Conservation (phyloP, 2,113 vertebrate species). For the Dromiciops gliroides region DNA sequence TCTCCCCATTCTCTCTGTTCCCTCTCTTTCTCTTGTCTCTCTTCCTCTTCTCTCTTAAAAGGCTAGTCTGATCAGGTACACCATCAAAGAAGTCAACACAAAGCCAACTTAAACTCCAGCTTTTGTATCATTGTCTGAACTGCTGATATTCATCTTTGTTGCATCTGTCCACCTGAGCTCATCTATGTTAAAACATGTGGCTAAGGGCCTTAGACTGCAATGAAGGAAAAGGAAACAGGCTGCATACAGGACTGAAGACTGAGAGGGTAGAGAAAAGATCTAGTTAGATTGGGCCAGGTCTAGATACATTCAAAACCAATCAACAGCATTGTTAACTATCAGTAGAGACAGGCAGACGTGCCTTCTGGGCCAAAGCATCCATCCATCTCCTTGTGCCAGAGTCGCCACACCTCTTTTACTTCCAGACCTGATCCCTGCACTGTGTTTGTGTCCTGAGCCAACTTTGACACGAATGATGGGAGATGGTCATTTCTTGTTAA, state of each 20-base stretch:
- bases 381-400: neutral
- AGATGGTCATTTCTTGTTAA: neutral
- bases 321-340: neutral
- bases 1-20: neutral
- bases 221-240: neutral
- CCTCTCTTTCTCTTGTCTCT: neutral
- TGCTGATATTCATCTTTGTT: neutral
- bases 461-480: neutral
- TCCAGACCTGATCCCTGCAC: neutral
- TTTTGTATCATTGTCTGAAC: neutral
- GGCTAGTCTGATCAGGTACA: neutral
- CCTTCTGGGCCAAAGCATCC: neutral
- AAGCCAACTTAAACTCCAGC: neutral
- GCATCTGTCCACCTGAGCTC: neutral
- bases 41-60: neutral
- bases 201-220: neutral
- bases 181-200: neutral
- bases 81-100: neutral
- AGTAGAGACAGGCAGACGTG: neutral
- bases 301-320: neutral
- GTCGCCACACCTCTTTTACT: neutral
- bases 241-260: neutral
- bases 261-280: neutral
- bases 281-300: neutral
- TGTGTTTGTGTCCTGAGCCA: neutral